Base-by-base conservation (phyloP, 1,140 invertebrate species). In the Zaprionus kolodkinae region DNA sequence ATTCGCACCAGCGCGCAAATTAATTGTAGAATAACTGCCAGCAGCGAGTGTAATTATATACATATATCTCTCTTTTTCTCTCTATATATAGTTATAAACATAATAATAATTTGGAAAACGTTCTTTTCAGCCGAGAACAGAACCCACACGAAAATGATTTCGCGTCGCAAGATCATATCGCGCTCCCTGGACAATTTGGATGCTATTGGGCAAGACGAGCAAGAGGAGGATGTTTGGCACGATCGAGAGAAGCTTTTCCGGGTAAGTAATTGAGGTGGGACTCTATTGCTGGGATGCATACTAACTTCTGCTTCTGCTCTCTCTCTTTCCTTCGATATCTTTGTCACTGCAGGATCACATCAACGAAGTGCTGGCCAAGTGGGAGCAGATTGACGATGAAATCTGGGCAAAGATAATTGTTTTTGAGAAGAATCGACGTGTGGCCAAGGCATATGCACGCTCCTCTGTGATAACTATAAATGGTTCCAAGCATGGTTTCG, bases 321-420 rank as follows among this genome's bases (percentile, higher is more conserved):
- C n/a, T 65, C 9, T 45, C 33, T 9, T 15, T 1, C 25, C 13
- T 12, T 13, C 38, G 6, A 1, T 6, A 12, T n/a, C 21, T 21
- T 21, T 21, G 21, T n/a, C 38, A 5, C 6, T 92, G n/a, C 94
- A 99, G 98, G 97, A 99, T 93, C 98, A 99, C 93, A 97, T 99
- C 93, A 96, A 98, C 91, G 98, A 99, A 94, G 97, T 99, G 50
- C 93, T 99, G 68, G 95, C 97, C 93, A 99, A 99, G 94, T 98
- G 98, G 97, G 97, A 96, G 77, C 97, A 98, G 93, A 98, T 99
- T 79, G 98, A 99, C 90, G 98, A 99, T 91, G 98, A 99, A 93
- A 99, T 99, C 79, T 99, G 98, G 98, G 97, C 98, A 56, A 99
- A 99, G 94, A 97, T 99, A 36, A 98, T 99, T 83, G 97, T 98